Conservation (phyloP, 2,113 vertebrate species). For the Rhinolophus sinicus region DNA sequence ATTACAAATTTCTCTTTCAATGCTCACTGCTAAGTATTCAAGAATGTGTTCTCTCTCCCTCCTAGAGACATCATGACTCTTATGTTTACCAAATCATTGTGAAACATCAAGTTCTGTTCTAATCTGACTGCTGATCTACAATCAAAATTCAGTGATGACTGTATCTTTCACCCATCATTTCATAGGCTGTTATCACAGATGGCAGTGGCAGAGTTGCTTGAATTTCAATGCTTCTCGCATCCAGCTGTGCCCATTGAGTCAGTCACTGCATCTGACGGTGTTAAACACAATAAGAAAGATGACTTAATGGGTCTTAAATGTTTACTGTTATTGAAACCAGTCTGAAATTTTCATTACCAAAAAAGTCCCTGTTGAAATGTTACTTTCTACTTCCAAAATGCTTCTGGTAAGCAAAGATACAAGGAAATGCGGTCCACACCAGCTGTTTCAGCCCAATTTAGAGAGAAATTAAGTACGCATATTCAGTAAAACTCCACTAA, state of each 20-base stretch:
- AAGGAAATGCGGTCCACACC: conserved; percentile 7
- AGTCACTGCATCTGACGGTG: conserved; percentile 46
- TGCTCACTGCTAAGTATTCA: neutral
- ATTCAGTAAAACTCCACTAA: neutral
- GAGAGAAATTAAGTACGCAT: conserved; percentile 36
- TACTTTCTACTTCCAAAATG: conserved; percentile 49
- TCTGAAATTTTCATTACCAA: conserved; percentile 77
- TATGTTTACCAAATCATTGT: neutral
- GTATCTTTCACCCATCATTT: neutral
- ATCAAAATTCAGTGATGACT: conserved; percentile 20
- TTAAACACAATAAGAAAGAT: conserved; percentile 76
- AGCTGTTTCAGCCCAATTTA: conserved; percentile 60
- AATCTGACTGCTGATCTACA: conserved; percentile 9
- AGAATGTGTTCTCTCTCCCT: neutral
- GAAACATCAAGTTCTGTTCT: neutral
- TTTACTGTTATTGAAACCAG: conserved; percentile 72
- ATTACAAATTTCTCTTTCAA: conserved; percentile 14
- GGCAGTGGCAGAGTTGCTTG: neutral
- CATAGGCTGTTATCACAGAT: neutral
- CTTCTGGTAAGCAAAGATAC: conserved; percentile 39
- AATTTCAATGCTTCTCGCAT: conserved; percentile 62
- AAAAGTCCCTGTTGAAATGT: conserved; percentile 55
- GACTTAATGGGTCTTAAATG: conserved; percentile 82
- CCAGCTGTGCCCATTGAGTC: conserved; percentile 67
- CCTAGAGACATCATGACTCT: neutral